Base-by-base conservation (phyloP, 2,797 vertebrate genomes). In the Meda fulgida region DNA sequence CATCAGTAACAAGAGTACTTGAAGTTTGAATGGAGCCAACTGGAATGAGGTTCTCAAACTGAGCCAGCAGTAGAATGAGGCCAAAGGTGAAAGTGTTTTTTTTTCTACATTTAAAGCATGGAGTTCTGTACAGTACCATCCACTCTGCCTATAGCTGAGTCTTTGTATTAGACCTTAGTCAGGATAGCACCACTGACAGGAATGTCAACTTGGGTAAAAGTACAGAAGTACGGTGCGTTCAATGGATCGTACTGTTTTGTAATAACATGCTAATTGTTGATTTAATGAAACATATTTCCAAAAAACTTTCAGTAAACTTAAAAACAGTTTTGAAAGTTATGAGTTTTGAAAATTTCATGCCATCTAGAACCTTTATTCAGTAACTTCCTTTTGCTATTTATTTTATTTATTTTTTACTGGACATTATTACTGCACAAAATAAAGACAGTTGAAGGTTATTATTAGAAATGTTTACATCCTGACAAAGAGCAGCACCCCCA, bases 91-190 rank as follows among this genome's bases (percentile, higher is more conserved):
- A 76, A 86, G 80, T 58, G 23, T 48, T 75, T 16, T 43, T 40
- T 43, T 43, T 13, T 69, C 67, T 29, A 46, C n/a, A 66, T 85
- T 81, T 58, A 78, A 65, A 58, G 55, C 83, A 46, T 13, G 34
- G 19, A 72, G 65, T 58, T 69, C 75, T 5, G 75, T 85, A 76
- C 63, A 85, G 69, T 82, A 88, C 73, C 58, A 75, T 76, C n/a
- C 65, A 67, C 82, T 76, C 75, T 71, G 76, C 48, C 86, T 89
- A 31, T 31, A 88, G 80, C 80, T 87, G 88, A 85, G 88, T 78
- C 77, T 85, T 76, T 76, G 65, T 89, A 90, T 88, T 53, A 75
- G 8, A 73, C 38, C 72, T 63, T 78, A 86, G 88, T 71, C 86
- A 89, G 87, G 90, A 60, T 67, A 80, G 80, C 84, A 21, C 11